A percentile compares a stretch with the other conserved stretches of the same genome.
These are phyloP conservation scores for Andrena dorsata DNA, from an alignment of 2,888 invertebrate species.

Conservation along the genomic window DNA sequence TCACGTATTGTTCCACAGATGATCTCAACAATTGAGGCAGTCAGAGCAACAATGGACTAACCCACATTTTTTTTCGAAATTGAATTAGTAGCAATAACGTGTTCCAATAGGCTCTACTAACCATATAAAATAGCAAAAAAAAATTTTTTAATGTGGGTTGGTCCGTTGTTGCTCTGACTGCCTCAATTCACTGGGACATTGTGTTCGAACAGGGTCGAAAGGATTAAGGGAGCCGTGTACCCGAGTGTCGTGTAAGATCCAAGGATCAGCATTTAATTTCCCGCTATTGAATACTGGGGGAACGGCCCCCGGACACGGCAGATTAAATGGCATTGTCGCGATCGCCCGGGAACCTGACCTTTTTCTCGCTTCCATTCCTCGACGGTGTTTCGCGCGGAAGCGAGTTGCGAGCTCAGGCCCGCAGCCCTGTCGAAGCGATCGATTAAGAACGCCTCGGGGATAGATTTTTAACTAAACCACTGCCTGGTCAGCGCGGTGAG, in stretches of 20 bases:
- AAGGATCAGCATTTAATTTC: constrained; percentile 45
- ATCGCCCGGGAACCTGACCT: not conserved
- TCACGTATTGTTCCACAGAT: too few relatives aligned
- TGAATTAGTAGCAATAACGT: too few relatives aligned
- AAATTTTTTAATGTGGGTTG: too few relatives aligned
- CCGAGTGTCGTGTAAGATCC: constrained; percentile 6
- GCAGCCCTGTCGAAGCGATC: not conserved
- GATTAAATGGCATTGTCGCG: constrained; percentile 8
- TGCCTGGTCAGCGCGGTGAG: not conserved
- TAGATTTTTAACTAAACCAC: not conserved
- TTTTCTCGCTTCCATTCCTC: not conserved
- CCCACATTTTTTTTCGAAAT: too few relatives aligned
- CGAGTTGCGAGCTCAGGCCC: not conserved
- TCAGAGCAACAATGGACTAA: too few relatives aligned
- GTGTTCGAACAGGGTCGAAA: too few relatives aligned
- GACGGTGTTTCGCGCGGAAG: not conserved
- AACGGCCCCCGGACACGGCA: constrained; percentile 7
- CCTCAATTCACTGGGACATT: too few relatives aligned
- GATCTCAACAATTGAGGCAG: too few relatives aligned
- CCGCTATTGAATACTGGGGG: constrained; percentile 6
- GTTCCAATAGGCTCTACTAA: too few relatives aligned
- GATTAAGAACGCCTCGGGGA: not conserved
- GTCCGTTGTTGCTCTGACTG: too few relatives aligned
- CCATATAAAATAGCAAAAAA: too few relatives aligned
- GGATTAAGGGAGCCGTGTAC: constrained; percentile 8